Evolutionary conservation across 2,113 vertebrate species (phyloP).

Genomic region (Tauraco erythrolophus): DNA sequence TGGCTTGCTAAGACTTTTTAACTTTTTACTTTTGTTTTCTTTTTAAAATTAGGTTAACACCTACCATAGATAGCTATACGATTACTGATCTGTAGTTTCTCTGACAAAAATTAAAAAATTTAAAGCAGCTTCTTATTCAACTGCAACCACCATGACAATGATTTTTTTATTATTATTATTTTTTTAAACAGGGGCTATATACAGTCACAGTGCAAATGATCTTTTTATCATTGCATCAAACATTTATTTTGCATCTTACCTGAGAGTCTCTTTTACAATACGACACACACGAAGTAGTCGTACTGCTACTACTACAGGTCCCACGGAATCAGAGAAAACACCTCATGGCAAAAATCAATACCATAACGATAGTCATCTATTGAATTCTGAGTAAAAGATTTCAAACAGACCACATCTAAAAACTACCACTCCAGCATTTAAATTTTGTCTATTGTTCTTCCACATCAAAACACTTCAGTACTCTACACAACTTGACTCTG

Average conservation of each 20-base stretch:
- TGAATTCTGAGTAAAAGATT: background rate
- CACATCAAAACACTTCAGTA: background rate
- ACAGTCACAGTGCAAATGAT: background rate
- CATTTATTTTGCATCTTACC: background rate
- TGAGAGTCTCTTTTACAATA: background rate
- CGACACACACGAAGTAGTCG: fast-evolving
- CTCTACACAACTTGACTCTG: background rate
- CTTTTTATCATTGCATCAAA: background rate
- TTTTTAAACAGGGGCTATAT: background rate
- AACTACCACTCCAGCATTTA: background rate
- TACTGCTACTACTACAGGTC: background rate
- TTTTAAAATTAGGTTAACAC: background rate
- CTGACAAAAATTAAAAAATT: background rate
- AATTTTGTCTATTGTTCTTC: background rate
- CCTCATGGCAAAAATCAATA: background rate
- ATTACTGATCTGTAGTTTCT: background rate
- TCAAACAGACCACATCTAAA: background rate
- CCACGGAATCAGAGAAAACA: background rate
- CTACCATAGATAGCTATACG: fast-evolving
- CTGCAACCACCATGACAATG: background rate
- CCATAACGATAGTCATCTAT: fast-evolving
- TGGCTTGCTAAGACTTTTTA: background rate
- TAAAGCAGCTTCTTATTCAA: background rate
- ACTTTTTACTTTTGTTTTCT: background rate
- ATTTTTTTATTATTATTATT: background rate